Evolutionary conservation across 2,888 invertebrate genomes (phyloP), one percentile per base, ranked within the genome.

Genomic region (Clivina fossor): DNA sequence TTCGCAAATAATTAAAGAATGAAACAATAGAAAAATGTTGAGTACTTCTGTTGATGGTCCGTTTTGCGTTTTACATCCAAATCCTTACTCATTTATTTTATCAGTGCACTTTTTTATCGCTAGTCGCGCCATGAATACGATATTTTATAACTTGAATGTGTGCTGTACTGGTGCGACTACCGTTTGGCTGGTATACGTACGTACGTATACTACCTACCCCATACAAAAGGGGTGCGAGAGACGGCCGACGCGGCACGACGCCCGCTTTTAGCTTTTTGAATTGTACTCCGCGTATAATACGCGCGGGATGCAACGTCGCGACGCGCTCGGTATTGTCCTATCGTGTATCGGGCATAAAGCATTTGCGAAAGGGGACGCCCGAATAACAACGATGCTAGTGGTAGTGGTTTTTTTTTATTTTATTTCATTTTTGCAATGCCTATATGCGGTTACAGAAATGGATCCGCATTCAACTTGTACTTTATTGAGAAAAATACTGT

Each of bases 11-110:
- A 15, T 33, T 33, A 13, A 2, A 3, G 5, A 15, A 19, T 40
- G 40, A n/a, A n/a, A n/a, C n/a, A n/a, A n/a, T n/a, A n/a, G n/a
- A 18, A 56, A 60, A 58, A 56, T 62, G 58, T 62, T 62, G 58
- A 57, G 60, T 37, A 60, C 57, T 55, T 11, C 62, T 60, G 60
- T 41, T 56, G 44, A 11, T 7, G 9, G 46, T 37, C 57, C 60
- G 56, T 59, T 62, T 50, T 61, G 43, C 62, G 64, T 61, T 62
- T 62, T 63, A 62, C 63, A 61, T 64, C 62, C 64, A 64, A 65
- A 65, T 65, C 65, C 65, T 65, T 65, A 64, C 64, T 65, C 65
- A 65, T 65, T 65, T 65, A 64, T 66, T 65, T 66, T 66, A 66
- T 66, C 65, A 64, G 65, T 63, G 63, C 61, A 61, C 63, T 64